Percentiles rank a stretch among this genome's conserved stretches.
phyloP scores from a whole-genome alignment of 2,888 invertebrate genomes.

The Mesoligia furuncula region DNA sequence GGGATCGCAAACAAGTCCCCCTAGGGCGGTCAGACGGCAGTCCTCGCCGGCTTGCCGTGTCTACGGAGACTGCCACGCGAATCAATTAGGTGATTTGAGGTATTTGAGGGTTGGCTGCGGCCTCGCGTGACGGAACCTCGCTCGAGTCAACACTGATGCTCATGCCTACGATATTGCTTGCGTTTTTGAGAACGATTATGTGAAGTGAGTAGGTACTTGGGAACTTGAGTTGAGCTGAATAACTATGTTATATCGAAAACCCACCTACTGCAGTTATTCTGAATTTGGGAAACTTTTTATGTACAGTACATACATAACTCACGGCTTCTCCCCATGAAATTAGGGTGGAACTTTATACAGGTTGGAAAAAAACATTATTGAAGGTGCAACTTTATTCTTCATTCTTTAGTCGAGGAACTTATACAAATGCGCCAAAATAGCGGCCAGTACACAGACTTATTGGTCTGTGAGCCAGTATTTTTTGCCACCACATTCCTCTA shows the following conservation, averaged over 20 bases:
- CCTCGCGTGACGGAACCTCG: constrained; percentile 74
- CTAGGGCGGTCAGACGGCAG: constrained; percentile 61
- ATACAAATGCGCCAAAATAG: too few species aligned
- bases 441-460: too few species aligned
- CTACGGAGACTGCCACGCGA: constrained; percentile 76
- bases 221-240: constrained; percentile 8
- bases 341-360: neutral
- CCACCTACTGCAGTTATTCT: neutral
- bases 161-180: constrained; percentile 41
- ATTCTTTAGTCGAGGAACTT: neutral
- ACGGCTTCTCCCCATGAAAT: neutral
- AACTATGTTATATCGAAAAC: neutral
- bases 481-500: neutral
- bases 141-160: constrained; percentile 67
- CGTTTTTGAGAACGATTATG: constrained; percentile 43
- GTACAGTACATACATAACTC: neutral
- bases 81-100: constrained; percentile 84
- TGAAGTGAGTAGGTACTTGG: constrained; percentile 12
- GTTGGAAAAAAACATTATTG: neutral
- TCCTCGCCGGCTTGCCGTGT: constrained; percentile 56
- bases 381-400: neutral
- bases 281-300: neutral
- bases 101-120: constrained; percentile 67
- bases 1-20: constrained; percentile 75
- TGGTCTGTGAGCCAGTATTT: neutral